Percentiles rank a stretch among this genome's conserved stretches.
Conservation (phyloP, 2,113 vertebrate species). For the Taurulus bubalis region DNA sequence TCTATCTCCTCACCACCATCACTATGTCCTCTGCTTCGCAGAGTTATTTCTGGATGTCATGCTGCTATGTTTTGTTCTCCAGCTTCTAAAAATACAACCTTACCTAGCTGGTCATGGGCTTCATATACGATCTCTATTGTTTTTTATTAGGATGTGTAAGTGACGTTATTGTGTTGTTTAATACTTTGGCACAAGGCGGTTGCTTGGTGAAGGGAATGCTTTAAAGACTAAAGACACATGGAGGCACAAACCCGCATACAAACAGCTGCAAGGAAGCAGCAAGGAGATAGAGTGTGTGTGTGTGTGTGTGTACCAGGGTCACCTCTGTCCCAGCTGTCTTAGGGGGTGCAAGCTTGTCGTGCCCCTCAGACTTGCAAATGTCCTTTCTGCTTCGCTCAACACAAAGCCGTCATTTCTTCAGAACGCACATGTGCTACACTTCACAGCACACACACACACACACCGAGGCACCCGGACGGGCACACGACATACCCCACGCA, state of each 20-base stretch:
- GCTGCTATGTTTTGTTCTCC: conserved; percentile 71
- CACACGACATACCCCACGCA: conserved; percentile 66
- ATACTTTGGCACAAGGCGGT: conserved; percentile 25
- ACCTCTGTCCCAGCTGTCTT: conserved; percentile 79
- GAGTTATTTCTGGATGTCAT: conserved; percentile 73
- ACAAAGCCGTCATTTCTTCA: conserved; percentile 72
- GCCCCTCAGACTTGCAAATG: conserved; percentile 50
- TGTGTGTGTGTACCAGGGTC: conserved; percentile 48
- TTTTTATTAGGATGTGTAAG: conserved; percentile 45
- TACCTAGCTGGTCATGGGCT: conserved; percentile 35
- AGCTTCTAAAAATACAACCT: conserved; percentile 68
- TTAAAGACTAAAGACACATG: conserved; percentile 15
- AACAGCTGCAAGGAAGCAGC: conserved; percentile 58
- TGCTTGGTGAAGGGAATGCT: conserved; percentile 25
- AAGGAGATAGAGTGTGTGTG: conserved; percentile 21
- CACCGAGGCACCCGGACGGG: conserved; percentile 40
- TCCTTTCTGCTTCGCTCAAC: conserved; percentile 36
- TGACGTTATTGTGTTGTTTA: conserved; percentile 48
- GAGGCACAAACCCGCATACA: conserved; percentile 13
- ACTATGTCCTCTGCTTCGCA: conserved; percentile 41
- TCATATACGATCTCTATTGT: conserved; percentile 55
- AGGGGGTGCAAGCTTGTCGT: conserved; percentile 47
- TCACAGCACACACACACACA: conserved; percentile 45
- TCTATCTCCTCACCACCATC: conserved; percentile 53
- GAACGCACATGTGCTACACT: conserved; percentile 61